Evolutionary conservation across 1,140 invertebrate genomes (phyloP), one percentile per base, ranked within the genome.

Genomic region (Anoplophora glabripennis): DNA sequence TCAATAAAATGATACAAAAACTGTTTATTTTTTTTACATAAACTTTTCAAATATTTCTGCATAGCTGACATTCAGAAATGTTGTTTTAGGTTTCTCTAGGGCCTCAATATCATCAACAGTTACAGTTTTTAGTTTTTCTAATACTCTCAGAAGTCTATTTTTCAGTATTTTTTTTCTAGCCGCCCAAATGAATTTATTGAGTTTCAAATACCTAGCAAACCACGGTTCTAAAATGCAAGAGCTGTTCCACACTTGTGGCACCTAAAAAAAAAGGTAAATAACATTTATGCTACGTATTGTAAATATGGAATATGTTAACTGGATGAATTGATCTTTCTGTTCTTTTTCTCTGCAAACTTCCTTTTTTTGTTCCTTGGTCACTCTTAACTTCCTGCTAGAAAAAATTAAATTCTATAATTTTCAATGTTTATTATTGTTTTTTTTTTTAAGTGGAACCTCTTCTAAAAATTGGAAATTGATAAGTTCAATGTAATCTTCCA

Each of bases 111-210:
- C 34, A n/a, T 63, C 49, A 38, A 45, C 34, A 15, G 58, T 33
- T 34, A 64, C 45, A 33, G 35, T 38, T 49, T 59, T 67, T 8
- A 71, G 48, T 53, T 40, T 61, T 4, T 59, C 42, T 14, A 71
- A 57, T 14, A 59, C 60, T 54, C 65, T 65, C 15, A 64, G 33
- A 28, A 71, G 46, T 40, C 69, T 59, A 36, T 71, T 71, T 46
- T 60, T 58, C 33, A 67, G 18, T 34, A 71, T 58, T 8, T 61
- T 41, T n/a, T 38, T 67, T 36, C 69, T 59, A n/a, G 59, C 67
- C 1, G 59, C 63, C 38, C 45, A 49, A 36, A 69, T 69, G 45
- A 71, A 71, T 63, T 66, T 69, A 42, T 65, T 65, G 1, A 71
- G 42, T 35, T 51, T 64, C n/a, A 71, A 12, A 47, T 67, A 61